Evolutionary conservation across 2,113 vertebrate genomes (phyloP).

Genomic region (Patagioenas fasciata): DNA sequence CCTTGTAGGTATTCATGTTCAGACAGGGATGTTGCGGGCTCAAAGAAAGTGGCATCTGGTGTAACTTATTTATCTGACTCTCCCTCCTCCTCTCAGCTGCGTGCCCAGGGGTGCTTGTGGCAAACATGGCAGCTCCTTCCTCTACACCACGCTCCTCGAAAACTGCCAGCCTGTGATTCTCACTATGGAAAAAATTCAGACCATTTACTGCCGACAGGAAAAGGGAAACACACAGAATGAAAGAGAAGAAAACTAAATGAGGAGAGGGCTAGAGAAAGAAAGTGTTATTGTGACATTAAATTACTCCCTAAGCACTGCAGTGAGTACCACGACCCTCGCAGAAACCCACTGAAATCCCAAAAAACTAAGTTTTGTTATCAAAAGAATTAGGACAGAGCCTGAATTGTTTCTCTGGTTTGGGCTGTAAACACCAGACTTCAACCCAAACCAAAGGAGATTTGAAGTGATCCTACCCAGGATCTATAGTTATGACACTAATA

Average conservation of each 20-base stretch:
- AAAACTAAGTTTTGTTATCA: not conserved
- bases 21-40: not conserved
- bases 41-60: not conserved
- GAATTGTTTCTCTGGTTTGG: not conserved
- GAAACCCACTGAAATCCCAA: not conserved
- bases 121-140: not conserved
- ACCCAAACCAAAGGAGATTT: not conserved
- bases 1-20: not conserved
- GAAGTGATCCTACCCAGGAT: not conserved
- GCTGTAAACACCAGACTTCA: not conserved
- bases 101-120: not conserved
- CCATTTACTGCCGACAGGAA: not conserved
- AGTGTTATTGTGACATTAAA: not conserved
- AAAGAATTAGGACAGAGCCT: not conserved
- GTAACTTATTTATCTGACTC: not conserved
- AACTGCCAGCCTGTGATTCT: not conserved
- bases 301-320: not conserved
- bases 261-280: not conserved
- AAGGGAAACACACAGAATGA: not conserved
- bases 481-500: not conserved
- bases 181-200: not conserved
- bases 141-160: not conserved
- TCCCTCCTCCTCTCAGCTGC: not conserved
- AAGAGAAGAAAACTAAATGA: not conserved
- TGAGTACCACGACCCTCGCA: fast-evolving